A percentile compares a stretch with the other conserved stretches of the same genome.
Conservation (phyloP, 2,888 invertebrate species). For the Xestia xanthographa region DNA sequence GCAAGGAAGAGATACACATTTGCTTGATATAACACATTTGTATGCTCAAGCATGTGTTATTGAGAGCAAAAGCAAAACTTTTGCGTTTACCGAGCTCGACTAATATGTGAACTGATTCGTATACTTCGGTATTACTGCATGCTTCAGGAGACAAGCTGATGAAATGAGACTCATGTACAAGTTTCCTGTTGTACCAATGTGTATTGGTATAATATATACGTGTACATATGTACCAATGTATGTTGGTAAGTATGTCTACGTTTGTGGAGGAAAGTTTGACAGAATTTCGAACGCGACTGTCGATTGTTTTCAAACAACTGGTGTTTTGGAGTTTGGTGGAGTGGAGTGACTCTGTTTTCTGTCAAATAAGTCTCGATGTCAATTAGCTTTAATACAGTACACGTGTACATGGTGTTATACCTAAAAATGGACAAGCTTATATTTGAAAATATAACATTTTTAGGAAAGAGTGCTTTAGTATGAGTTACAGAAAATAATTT, state of each 20-base stretch:
- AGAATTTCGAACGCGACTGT: conserved; percentile 6
- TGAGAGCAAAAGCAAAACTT: conserved; percentile 50
- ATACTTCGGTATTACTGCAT: conserved; percentile 48
- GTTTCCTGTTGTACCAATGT: conserved; percentile 25
- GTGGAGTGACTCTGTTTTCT: not conserved
- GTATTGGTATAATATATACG: not conserved
- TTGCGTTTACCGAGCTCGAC: conserved; percentile 21
- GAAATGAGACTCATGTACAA: conserved; percentile 43
- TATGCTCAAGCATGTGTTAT: conserved; percentile 41
- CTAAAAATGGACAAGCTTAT: too few relatives aligned
- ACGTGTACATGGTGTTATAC: not conserved
- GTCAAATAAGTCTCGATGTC: not conserved
- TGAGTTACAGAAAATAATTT: not conserved
- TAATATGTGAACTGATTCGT: conserved; percentile 56
- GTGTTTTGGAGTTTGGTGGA: not conserved
- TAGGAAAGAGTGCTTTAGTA: not conserved
- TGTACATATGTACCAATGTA: not conserved
- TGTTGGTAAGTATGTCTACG: not conserved
- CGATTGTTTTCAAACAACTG: conserved; percentile 30
- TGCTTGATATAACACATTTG: conserved; percentile 10
- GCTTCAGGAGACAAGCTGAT: conserved; percentile 48
- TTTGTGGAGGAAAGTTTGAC: conserved; percentile 10
- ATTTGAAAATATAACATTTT: not conserved
- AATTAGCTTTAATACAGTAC: not conserved
- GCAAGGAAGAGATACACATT: not conserved